These are phyloP conservation scores for Oophaga sylvatica DNA, from an alignment of 2,797 vertebrate genomes.

Conservation along the genomic window DNA sequence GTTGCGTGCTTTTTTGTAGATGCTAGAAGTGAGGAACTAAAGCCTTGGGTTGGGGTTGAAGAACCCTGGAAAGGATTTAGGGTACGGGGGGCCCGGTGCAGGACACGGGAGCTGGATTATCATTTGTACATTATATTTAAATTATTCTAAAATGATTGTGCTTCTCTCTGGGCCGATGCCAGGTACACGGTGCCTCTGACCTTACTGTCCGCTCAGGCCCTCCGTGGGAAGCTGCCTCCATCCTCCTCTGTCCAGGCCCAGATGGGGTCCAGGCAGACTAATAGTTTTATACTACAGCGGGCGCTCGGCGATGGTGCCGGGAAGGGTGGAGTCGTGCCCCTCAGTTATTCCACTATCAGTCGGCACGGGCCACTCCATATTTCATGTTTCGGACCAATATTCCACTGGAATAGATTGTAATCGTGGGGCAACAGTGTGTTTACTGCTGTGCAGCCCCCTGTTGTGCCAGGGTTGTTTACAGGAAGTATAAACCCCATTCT, in stretches of 20 bases:
- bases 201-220: background rate
- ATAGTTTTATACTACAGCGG: background rate
- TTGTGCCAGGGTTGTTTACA: background rate
- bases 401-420: conserved; percentile 13
- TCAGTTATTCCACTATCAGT: conserved; percentile 15
- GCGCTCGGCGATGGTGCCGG: background rate
- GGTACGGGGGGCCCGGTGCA: background rate
- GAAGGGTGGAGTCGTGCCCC: background rate
- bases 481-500: background rate
- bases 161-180: background rate
- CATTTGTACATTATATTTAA: conserved; percentile 35
- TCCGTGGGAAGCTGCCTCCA: no score
- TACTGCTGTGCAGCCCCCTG: background rate
- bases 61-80: background rate
- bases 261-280: background rate
- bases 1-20: background rate
- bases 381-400: conserved; percentile 26
- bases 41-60: background rate
- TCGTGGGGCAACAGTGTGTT: background rate
- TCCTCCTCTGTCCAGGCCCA: background rate
- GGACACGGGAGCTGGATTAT: conserved; percentile 10
- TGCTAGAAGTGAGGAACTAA: background rate
- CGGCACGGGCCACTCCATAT: no score
- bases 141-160: conserved; percentile 17
- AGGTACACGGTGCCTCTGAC: background rate